These are phyloP conservation scores for Parasteatoda lunata DNA, from an alignment of 2,888 invertebrate genomes.

Conservation along the genomic window DNA sequence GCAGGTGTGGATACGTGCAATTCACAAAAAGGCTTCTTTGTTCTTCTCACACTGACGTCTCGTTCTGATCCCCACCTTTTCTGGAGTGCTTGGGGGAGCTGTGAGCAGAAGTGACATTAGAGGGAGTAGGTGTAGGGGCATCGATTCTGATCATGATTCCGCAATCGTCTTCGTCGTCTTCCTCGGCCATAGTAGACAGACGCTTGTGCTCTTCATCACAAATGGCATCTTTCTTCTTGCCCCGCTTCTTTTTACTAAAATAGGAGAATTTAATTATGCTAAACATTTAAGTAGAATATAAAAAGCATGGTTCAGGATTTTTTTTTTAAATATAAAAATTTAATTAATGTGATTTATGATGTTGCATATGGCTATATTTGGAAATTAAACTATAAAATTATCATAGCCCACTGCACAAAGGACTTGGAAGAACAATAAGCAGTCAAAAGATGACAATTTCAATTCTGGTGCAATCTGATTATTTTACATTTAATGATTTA, in stretches of 20 bases:
- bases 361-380: no score
- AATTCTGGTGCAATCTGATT: no score
- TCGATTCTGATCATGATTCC: constrained; percentile 72
- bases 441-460: no score
- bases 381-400: no score
- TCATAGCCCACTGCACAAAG: no score
- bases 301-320: no score
- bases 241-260: constrained; percentile 78
- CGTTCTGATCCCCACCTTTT: constrained; percentile 66
- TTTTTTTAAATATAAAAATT: no score
- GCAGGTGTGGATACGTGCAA: constrained; percentile 59
- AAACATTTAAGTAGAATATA: no score
- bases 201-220: constrained; percentile 79
- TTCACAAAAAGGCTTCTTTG: constrained; percentile 27
- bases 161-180: constrained; percentile 84
- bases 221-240: constrained; percentile 80
- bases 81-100: constrained; percentile 58
- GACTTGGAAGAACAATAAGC: no score
- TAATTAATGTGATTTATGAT: no score
- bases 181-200: constrained; percentile 89
- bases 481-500: no score
- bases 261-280: not conserved
- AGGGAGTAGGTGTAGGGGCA: constrained; percentile 71
- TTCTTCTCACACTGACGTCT: constrained; percentile 68
- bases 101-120: constrained; percentile 58